These are phyloP conservation scores for Acanthococcus lagerstroemiae DNA, from an alignment of 2,888 invertebrate genomes.

Conservation along the genomic window DNA sequence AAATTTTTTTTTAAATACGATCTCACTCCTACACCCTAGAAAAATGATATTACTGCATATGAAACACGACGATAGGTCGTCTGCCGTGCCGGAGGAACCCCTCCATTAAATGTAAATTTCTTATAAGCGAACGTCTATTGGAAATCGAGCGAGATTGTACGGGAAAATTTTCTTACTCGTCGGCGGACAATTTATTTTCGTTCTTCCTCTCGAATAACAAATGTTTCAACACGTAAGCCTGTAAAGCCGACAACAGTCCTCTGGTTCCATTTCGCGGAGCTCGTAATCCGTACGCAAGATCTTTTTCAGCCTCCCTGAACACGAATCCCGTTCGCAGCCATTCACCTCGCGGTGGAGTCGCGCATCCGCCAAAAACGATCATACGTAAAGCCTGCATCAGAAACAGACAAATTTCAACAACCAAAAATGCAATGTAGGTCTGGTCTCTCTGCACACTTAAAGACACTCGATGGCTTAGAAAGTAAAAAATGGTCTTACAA, in stretches of 20 bases:
- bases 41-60: too few relatives aligned
- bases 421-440: too few relatives aligned
- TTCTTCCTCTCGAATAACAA: slow-evolving; percentile 50
- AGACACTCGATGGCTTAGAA: not conserved
- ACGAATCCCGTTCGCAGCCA: slow-evolving; percentile 60
- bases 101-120: not conserved
- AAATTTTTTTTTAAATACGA: too few relatives aligned
- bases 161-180: slow-evolving; percentile 45
- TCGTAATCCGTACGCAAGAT: slow-evolving; percentile 54
- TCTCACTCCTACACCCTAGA: too few relatives aligned
- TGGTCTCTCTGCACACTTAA: not conserved
- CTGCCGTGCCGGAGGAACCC: too few relatives aligned
- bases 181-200: slow-evolving; percentile 43
- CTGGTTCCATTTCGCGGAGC: slow-evolving; percentile 57
- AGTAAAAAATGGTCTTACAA: slow-evolving; percentile 45
- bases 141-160: too few relatives aligned
- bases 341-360: slow-evolving; percentile 59
- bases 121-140: not conserved
- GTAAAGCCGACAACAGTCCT: slow-evolving; percentile 53
- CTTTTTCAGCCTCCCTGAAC: slow-evolving; percentile 51
- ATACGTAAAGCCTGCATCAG: slow-evolving; percentile 50
- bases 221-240: slow-evolving; percentile 60
- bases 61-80: too few relatives aligned
- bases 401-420: not conserved
- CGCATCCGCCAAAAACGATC: slow-evolving; percentile 55